A percentile compares a stretch with the other conserved stretches of the same genome.
Conservation (phyloP, 1,140 invertebrate genomes). For the Daktulosphaira vitifoliae region DNA sequence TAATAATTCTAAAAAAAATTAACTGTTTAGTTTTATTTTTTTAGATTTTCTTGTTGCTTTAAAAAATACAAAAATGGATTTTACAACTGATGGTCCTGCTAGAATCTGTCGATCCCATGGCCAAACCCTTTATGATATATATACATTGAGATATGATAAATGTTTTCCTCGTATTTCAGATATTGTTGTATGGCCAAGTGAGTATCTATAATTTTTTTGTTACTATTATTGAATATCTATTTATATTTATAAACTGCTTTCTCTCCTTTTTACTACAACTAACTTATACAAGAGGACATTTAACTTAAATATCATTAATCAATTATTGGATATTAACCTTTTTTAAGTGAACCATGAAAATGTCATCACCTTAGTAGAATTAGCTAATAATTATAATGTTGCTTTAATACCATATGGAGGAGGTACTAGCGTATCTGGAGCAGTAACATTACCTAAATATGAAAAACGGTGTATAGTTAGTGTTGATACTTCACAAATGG, state of each 20-base stretch:
- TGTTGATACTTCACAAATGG: constrained; percentile 92
- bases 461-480: constrained; percentile 80
- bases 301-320: background rate
- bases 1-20: background rate
- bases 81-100: constrained; percentile 71
- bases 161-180: constrained; percentile 83
- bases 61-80: constrained; percentile 52
- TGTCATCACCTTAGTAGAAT: constrained; percentile 68
- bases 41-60: constrained; percentile 56
- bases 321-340: background rate
- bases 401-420: constrained; percentile 93
- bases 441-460: constrained; percentile 70
- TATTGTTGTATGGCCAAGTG: constrained; percentile 83
- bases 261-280: constrained; percentile 1
- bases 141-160: constrained; percentile 53
- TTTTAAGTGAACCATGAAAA: constrained; percentile 60
- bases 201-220: constrained; percentile 34
- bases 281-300: background rate
- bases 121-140: constrained; percentile 87
- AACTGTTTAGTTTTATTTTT: constrained; percentile 41
- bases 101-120: constrained; percentile 87
- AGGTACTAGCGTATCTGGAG: constrained; percentile 90
- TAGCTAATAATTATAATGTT: constrained; percentile 66
- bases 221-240: background rate
- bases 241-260: background rate